Evolutionary conservation across 2,113 vertebrate species (phyloP).

Genomic region (rabbit (Oryctolagus cuniculus)): DNA sequence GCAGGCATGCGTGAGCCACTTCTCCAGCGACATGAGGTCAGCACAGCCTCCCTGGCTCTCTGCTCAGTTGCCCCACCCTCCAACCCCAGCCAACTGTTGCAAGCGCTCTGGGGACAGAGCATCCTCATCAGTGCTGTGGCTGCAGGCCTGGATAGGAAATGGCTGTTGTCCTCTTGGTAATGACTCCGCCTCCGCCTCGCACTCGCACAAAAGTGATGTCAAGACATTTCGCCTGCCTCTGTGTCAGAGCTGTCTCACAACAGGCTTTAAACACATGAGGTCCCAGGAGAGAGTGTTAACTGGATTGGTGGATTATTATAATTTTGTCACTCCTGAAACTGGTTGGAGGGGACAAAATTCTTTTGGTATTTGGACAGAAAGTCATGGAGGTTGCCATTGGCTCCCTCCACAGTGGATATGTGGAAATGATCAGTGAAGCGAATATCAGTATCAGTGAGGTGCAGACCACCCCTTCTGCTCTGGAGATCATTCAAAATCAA

Average conservation of each 20-base stretch:
- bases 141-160: conserved; percentile 80
- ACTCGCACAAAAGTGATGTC: conserved; percentile 82
- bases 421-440: conserved; percentile 52
- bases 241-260: conserved; percentile 82
- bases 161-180: conserved; percentile 78
- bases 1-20: background rate
- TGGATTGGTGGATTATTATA: conserved; percentile 61
- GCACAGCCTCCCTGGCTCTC: background rate
- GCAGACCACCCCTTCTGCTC: background rate
- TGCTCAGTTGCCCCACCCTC: conserved; percentile 43
- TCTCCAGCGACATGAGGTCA: conserved; percentile 57
- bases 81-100: conserved; percentile 50
- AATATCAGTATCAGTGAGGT: conserved; percentile 19
- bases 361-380: conserved; percentile 78
- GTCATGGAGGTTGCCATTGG: conserved; percentile 47
- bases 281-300: conserved; percentile 56
- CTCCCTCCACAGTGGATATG: conserved; percentile 66
- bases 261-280: conserved; percentile 69
- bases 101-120: conserved; percentile 43
- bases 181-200: conserved; percentile 68
- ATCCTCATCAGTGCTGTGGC: conserved; percentile 63
- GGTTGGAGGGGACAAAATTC: conserved; percentile 54
- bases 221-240: conserved; percentile 80
- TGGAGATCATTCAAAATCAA: background rate
- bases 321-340: conserved; percentile 34